A percentile compares a stretch with the other conserved stretches of the same genome.
phyloP scores from a whole-genome alignment of 2,113 vertebrate genomes.

The Fregata magnificens region DNA sequence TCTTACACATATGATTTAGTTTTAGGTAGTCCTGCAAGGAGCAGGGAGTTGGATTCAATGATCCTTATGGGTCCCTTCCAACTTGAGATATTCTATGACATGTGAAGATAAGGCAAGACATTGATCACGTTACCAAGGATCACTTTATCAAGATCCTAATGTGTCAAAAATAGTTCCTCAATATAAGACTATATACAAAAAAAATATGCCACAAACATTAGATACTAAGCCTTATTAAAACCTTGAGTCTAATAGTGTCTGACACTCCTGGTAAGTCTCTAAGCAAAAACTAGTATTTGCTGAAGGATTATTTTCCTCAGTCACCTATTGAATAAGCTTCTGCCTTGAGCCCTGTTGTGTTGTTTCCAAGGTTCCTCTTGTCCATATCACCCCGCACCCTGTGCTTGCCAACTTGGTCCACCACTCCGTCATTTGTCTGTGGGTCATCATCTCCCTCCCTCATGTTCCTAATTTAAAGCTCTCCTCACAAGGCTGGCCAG shows the following conservation, averaged over 20 bases:
- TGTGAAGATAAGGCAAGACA: background rate
- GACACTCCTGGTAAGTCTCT: too few species aligned
- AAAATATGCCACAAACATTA: background rate
- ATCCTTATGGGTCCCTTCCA: background rate
- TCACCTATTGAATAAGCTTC: background rate
- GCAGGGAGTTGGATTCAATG: background rate
- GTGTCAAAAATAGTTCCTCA: background rate
- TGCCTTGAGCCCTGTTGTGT: background rate
- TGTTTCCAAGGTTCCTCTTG: background rate
- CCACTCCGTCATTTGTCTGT: background rate
- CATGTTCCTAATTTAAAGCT: background rate
- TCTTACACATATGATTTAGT: background rate
- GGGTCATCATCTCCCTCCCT: background rate
- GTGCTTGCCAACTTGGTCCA: background rate
- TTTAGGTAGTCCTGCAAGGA: background rate
- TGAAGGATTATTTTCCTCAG: background rate
- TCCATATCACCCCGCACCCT: too few species aligned
- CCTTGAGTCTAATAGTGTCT: background rate
- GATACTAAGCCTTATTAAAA: background rate
- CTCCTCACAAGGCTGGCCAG: background rate
- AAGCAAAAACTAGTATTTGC: background rate
- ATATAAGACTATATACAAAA: background rate
- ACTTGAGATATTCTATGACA: background rate
- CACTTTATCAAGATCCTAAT: background rate
- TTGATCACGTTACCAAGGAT: background rate